Base-by-base conservation (phyloP, 37 sponge, comb jelly and placozoan genomes). In the Aplysina aerophoba region DNA sequence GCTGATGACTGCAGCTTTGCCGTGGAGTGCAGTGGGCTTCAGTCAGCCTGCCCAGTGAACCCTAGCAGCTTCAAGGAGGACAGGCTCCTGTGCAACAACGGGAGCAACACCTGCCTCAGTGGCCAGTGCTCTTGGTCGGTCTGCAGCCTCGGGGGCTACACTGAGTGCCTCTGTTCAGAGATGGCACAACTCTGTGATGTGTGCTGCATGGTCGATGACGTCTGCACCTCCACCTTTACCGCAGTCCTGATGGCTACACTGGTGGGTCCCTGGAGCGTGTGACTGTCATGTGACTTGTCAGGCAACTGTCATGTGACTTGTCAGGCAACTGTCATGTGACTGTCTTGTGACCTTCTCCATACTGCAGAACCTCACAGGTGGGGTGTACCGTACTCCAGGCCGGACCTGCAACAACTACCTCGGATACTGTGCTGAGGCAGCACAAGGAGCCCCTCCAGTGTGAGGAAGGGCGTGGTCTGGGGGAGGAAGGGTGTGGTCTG, bases 381-480 rank as follows among this genome's bases (percentile, higher is more conserved):
- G 13, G 13, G 54, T 79, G 54, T 44, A 24, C 16, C 75, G 84
- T 39, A 85, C 59, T 0, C 55, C 90, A 4, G 97, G 97, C 4
- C 58, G 93, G 28, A 87, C 97, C 4, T 97, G 97, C 62, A 92
- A 92, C 69, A 80, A 94, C 61, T 94, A 88, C 65, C 28, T 55
- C 21, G 97, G 97, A 0, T 97, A 97, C 79, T 97, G 97, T 68
- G 79, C 75, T 84, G 57, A 81, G 3, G 33, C 71, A 17, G 71
- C 34, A n/a, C 31, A 11, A 3, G 71, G 71, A 34, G 71, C 71
- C 13, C 71, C 71, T n/a, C 71, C 71, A 27, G 35, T 34, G 71
- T 69, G 6, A 69, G 71, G 28, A 4, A 3, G 71, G 31, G 33
- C 2, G 71, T n/a, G n/a, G n/a, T n/a, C n/a, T n/a, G 71, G 17